A percentile compares a stretch with the other conserved stretches of the same genome.
Conservation (phyloP, 2,113 vertebrate genomes). For the Puffinus mauretanicus region DNA sequence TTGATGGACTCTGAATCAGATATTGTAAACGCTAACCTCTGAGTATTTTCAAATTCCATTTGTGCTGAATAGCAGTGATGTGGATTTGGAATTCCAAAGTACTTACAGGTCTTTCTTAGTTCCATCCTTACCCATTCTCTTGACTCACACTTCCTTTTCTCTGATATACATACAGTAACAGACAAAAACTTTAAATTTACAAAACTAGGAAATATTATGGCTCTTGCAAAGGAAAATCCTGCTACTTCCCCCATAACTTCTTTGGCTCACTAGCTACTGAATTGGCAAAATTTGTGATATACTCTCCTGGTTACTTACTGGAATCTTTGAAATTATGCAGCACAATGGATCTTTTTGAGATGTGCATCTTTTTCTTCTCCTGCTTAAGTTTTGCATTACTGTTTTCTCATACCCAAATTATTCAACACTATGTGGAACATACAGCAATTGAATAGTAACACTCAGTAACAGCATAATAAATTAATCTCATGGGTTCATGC, state of each 20-base stretch:
- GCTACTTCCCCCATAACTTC: background rate
- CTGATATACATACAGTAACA: background rate
- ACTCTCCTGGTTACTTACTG: background rate
- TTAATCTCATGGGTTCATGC: background rate
- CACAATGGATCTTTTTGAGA: background rate
- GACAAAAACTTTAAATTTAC: background rate
- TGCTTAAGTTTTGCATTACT: background rate
- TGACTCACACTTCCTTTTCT: background rate
- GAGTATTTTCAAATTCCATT: background rate
- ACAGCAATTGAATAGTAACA: background rate
- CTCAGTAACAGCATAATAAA: background rate
- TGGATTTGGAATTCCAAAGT: background rate
- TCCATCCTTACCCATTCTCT: background rate
- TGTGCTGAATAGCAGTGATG: background rate
- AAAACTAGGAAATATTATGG: background rate
- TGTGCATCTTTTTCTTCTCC: background rate
- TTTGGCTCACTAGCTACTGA: background rate
- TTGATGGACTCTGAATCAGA: background rate
- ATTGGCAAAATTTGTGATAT: background rate
- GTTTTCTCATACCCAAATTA: background rate
- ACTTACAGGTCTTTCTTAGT: background rate
- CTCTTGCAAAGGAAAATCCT: background rate
- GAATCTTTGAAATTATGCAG: background rate
- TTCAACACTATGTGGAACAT: background rate
- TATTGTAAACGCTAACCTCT: background rate